Evolutionary conservation across 2,888 invertebrate species (phyloP).

Genomic region (Pristionchus japonicus): DNA sequence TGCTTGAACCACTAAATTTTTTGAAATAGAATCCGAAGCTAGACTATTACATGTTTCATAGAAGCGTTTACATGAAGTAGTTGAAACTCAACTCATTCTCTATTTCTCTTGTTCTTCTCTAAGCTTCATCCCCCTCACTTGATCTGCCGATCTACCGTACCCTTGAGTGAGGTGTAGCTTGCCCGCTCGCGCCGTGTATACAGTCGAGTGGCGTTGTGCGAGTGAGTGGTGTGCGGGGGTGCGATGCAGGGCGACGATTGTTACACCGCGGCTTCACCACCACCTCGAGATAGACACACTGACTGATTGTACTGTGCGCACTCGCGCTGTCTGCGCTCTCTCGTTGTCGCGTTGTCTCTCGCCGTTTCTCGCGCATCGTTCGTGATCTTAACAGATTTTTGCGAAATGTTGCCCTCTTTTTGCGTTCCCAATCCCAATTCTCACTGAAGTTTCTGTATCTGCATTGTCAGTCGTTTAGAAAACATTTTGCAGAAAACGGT

Average conservation of each 20-base stretch:
- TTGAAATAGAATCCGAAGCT: too few species aligned
- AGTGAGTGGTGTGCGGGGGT: neutral
- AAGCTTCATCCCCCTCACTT: too few species aligned
- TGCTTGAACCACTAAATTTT: too few species aligned
- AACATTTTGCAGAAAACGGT: neutral
- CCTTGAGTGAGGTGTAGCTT: neutral
- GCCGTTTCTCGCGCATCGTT: neutral
- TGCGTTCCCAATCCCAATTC: too few species aligned
- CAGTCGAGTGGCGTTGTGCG: neutral
- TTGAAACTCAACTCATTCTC: neutral
- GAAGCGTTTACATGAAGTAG: neutral
- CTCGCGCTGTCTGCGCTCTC: neutral
- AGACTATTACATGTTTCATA: neutral
- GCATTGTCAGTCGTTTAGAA: too few species aligned
- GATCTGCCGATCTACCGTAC: conserved; percentile 28
- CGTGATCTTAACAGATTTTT: neutral
- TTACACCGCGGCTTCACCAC: neutral
- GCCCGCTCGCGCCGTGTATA: neutral
- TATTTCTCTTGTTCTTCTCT: too few species aligned
- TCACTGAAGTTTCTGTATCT: too few species aligned
- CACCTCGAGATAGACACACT: neutral
- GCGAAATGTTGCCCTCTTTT: too few species aligned
- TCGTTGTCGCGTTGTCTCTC: neutral
- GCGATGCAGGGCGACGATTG: conserved; percentile 27
- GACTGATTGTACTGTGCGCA: neutral